A percentile compares a stretch with the other conserved stretches of the same genome.
Conservation (phyloP, 2,113 vertebrate species). For the Perognathus longimembris region DNA sequence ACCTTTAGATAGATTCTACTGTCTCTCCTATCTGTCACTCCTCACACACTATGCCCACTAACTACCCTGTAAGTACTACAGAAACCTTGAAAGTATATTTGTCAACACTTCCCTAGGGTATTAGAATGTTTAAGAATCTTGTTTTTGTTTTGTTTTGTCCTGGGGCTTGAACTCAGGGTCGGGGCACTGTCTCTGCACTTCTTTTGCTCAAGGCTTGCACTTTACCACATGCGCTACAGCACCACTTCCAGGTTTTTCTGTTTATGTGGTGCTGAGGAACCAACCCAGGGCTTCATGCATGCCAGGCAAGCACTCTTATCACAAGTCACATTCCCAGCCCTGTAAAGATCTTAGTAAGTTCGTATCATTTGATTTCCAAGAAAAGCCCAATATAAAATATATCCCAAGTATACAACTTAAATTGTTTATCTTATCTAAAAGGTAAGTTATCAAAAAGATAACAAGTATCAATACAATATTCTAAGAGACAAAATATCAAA, state of each 20-base stretch:
- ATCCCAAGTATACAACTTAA: not conserved
- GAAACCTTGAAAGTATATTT: not conserved
- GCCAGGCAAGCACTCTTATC: too few relatives aligned
- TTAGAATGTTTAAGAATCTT: too few relatives aligned
- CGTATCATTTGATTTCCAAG: conserved; percentile 35
- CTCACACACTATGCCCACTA: not conserved
- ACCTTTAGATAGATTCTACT: not conserved
- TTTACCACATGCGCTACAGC: too few relatives aligned
- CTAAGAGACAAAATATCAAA: conserved; percentile 37
- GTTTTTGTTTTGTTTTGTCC: too few relatives aligned
- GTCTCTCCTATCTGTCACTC: not conserved
- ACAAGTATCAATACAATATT: not conserved
- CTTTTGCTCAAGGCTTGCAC: too few relatives aligned
- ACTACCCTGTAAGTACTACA: not conserved
- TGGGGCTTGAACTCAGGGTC: too few relatives aligned
- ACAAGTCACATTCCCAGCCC: too few relatives aligned
- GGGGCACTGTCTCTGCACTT: too few relatives aligned
- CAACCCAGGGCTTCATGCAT: too few relatives aligned
- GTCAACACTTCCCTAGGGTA: not conserved
- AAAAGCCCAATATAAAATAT: conserved; percentile 25
- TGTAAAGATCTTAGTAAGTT: not conserved
- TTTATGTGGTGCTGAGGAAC: too few relatives aligned
- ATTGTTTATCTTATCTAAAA: conserved; percentile 22
- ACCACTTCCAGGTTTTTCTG: too few relatives aligned
- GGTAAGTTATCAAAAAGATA: not conserved